phyloP scores from a whole-genome alignment of 2,113 vertebrate genomes.

The Jaculus jaculus region DNA sequence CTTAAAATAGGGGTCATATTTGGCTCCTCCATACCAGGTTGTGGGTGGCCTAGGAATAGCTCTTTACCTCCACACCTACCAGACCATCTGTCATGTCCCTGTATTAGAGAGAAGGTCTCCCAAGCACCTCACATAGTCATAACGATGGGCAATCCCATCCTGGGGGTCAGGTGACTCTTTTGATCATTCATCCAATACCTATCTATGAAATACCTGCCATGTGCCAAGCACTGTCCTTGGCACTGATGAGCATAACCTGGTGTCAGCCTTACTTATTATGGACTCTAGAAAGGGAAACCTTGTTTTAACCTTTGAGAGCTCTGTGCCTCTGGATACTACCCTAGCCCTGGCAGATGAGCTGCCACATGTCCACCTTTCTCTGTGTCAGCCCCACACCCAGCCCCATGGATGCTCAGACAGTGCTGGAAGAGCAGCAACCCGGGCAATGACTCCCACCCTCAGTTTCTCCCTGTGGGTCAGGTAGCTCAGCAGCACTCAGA shows the following conservation, averaged over 20 bases:
- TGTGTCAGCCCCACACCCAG: not conserved
- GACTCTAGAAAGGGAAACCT: not conserved
- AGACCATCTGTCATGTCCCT: not conserved
- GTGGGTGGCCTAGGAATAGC: not conserved
- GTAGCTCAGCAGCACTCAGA: not conserved
- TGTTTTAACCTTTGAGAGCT: not conserved
- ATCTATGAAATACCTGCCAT: not conserved
- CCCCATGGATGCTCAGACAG: not conserved
- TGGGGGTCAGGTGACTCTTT: too few species aligned
- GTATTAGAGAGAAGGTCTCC: too few species aligned
- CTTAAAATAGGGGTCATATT: rapidly evolving
- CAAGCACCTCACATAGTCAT: too few species aligned
- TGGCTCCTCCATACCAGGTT: rapidly evolving
- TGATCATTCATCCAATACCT: rapidly evolving
- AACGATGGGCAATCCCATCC: too few species aligned
- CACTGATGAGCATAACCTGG: not conserved
- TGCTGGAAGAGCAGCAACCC: not conserved
- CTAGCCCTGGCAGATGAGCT: rapidly evolving
- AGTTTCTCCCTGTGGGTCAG: not conserved
- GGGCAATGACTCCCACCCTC: not conserved
- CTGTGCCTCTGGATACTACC: rapidly evolving
- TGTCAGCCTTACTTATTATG: not conserved
- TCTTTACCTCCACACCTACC: rapidly evolving
- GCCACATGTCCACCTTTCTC: not conserved
- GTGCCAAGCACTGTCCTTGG: not conserved